These are phyloP conservation scores for Geodia barretti DNA, from an alignment of 37 sponge, comb jelly and placozoan genomes.

Conservation along the genomic window DNA sequence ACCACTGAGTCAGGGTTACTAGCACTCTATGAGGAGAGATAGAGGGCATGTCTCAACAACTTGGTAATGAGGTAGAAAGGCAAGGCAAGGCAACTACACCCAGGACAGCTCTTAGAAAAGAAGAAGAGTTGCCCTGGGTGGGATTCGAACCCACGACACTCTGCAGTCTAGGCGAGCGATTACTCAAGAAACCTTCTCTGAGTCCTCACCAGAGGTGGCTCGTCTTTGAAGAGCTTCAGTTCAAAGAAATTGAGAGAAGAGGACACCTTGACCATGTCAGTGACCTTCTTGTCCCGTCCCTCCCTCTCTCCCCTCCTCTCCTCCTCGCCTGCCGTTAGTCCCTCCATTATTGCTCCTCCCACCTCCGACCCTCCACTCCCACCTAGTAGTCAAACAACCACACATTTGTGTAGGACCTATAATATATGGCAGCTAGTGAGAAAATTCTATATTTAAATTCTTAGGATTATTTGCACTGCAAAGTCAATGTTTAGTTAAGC, in stretches of 20 bases:
- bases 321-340: not conserved
- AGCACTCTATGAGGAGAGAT: not conserved
- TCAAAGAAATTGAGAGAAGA: constrained; percentile 33
- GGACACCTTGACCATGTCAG: constrained; percentile 1
- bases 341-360: constrained; percentile 25
- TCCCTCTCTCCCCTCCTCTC: not conserved
- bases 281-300: not conserved
- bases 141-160: no score
- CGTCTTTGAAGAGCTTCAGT: constrained; percentile 43
- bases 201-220: constrained; percentile 41
- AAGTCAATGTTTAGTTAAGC: no score
- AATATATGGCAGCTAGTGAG: no score
- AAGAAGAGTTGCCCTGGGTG: no score
- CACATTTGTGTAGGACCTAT: not conserved
- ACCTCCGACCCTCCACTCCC: not conserved
- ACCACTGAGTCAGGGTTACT: not conserved
- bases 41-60: no score
- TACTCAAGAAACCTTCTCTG: no score
- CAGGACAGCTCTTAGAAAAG: no score
- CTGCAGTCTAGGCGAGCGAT: no score
- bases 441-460: no score
- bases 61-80: no score
- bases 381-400: not conserved
- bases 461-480: no score
- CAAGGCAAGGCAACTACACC: no score